Base-by-base conservation (phyloP, 2,113 vertebrate genomes). In the Emydura subglobosa region DNA sequence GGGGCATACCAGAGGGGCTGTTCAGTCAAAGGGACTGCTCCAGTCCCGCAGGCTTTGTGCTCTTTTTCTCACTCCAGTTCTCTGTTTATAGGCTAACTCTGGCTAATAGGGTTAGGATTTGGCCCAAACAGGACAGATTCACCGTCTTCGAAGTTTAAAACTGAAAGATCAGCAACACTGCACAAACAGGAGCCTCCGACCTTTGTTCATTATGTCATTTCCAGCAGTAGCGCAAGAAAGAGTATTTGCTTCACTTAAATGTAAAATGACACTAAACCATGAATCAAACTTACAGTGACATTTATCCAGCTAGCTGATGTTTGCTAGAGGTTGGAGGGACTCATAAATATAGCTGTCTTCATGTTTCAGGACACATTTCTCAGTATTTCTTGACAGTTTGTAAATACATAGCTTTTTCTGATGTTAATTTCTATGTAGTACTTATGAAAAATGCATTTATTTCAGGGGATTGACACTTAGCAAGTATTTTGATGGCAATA, bases 321-420 rank as follows among this genome's bases (percentile, higher is more conserved):
- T 94, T 97, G 89, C 92, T 96, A 47, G 92, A 96, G 86, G 83
- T 97, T 96, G 82, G 87, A 97, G 74, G 39, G 79, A 93, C 83
- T 97, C 86, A 94, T 96, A 98, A 98, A 98, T 97, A 95, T 82
- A 96, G 93, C 89, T 97, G 92, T 97, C 91, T 95, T 95, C 86
- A 44, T 68, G 79, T 95, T 92, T 97, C 88, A 91, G 51, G 16
- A 90, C 88, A 80, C 57, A 94, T 96, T 97, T 95, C 90, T 96
- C 7, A 1, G 72, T 86, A 24, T 87, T 96, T 79, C 88, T 95
- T 97, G 97, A 95, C 90, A 97, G 90, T 96, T 97, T 97, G 94
- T 97, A 97, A 97, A 91, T 93, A 57, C 88, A 95, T 96, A 98
- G 97, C 96, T 97, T 97, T 92, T 97, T 97, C 92, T 90, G 91